Evolutionary conservation across 2,888 invertebrate genomes (phyloP), one percentile per base, ranked within the genome.

Genomic region (Caenorhabditis japonica): DNA sequence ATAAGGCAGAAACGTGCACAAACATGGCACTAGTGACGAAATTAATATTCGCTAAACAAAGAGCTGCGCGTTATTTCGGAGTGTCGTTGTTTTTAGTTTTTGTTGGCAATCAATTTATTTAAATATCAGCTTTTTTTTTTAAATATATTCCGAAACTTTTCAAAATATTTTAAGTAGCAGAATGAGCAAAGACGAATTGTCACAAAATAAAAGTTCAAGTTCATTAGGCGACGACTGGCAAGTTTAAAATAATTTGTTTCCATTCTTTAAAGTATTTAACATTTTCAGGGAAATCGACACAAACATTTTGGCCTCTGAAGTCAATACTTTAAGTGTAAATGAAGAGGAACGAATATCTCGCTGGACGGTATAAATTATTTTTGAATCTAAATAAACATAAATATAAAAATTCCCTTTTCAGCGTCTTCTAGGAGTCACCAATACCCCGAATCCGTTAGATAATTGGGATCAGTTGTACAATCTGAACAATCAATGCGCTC

Each of bases 401-500:
- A 19, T 51, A 4, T 17, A 56, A 27, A 2, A 34, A 1, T 56
- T 85, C n/a, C n/a, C n/a, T n/a, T n/a, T n/a, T 55, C 79, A 90
- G 90, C 87, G 88, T 34, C 88, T 89, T 55, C 85, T 90, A 19
- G 88, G 89, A 62, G 89, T 90, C 0, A 82, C 88, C 5, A 88
- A 88, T 21, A 88, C 88, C 75, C 88, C 87, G 2, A 88, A 89
- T 80, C 85, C 88, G 2, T 75, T 89, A 34, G 81, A 87, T 41
- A 85, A 88, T 4, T 97, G 97, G 90, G 94, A 95, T 89, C 96
- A 96, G 90, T 93, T 97, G 83, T 97, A 93, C 90, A 95, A 97
- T 90, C 91, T 97, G 87, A 92, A 93, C n/a, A 94, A 96, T 88
- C 97, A 97, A 90, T 92, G 92, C 85, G 90, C 92, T 82, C 90